Percentiles rank a stretch among this genome's conserved stretches.
phyloP scores from a whole-genome alignment of 2,888 invertebrate genomes.

The Aproaerema taeniolella region DNA sequence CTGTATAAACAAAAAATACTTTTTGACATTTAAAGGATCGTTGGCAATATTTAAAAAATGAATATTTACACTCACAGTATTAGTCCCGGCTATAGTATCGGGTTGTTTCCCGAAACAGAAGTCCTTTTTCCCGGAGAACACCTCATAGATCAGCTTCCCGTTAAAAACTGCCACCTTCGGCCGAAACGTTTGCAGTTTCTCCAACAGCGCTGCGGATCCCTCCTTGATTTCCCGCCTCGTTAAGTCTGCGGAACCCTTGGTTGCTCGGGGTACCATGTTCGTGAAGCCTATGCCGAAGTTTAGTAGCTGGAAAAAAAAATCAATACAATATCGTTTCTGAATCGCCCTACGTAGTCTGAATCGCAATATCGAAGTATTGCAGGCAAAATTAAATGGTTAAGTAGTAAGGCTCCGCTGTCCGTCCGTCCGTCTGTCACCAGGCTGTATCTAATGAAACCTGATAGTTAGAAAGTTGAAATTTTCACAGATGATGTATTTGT shows the following conservation, averaged over 20 bases:
- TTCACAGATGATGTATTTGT: too few species aligned
- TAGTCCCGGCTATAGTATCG: conserved; percentile 94
- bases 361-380: too few species aligned
- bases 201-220: conserved; percentile 91
- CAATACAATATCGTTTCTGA: too few species aligned
- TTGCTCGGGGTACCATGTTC: conserved; percentile 97
- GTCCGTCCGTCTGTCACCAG: too few species aligned
- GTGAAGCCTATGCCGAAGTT: conserved; percentile 98
- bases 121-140: conserved; percentile 97
- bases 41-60: too few species aligned
- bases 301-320: conserved; percentile 74
- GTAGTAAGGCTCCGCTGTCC: too few species aligned
- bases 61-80: conserved; percentile 95
- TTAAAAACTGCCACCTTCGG: conserved; percentile 98
- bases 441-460: too few species aligned
- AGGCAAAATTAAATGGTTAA: too few species aligned
- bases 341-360: too few species aligned
- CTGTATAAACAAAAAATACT: too few species aligned
- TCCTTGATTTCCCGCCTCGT: conserved; percentile 96
- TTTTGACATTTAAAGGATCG: too few species aligned
- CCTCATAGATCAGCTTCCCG: conserved; percentile 99
- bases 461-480: too few species aligned
- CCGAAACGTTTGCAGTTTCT: conserved; percentile 93
- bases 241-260: conserved; percentile 96
- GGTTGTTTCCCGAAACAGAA: conserved; percentile 98